phyloP scores from a whole-genome alignment of 2,888 invertebrate genomes.

The Eilema sororculum region DNA sequence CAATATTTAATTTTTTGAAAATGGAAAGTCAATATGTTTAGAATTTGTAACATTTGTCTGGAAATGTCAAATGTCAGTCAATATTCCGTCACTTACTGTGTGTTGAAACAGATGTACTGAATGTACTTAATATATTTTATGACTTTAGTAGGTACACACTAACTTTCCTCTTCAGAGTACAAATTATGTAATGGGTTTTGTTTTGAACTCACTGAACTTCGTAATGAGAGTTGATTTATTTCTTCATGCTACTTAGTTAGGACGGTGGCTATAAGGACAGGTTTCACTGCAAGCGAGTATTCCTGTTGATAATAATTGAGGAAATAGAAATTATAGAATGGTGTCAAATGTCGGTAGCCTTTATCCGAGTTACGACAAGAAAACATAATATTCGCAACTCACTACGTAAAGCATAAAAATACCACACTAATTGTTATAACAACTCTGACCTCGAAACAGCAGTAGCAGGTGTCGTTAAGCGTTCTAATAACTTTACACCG shows the following conservation, averaged over 20 bases:
- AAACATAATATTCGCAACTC: slow-evolving; percentile 8
- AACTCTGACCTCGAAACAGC: slow-evolving; percentile 13
- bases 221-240: slow-evolving; percentile 6
- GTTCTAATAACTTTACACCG: slow-evolving; percentile 4
- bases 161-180: not conserved
- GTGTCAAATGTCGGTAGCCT: not conserved
- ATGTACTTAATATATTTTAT: not conserved
- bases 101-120: not conserved
- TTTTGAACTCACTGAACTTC: not conserved
- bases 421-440: slow-evolving; percentile 2
- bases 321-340: not conserved
- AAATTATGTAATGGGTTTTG: not conserved
- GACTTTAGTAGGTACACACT: not conserved
- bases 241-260: not conserved
- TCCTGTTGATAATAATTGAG: no score
- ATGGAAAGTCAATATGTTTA: not conserved
- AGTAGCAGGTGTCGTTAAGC: not conserved
- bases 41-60: not conserved
- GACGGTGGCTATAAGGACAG: not conserved
- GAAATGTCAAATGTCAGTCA: not conserved
- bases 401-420: slow-evolving; percentile 13
- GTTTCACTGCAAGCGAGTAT: not conserved
- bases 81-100: not conserved
- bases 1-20: not conserved
- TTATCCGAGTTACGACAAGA: not conserved